Conservation (phyloP, 2,888 invertebrate species). For the Nephrotoma flavescens region DNA sequence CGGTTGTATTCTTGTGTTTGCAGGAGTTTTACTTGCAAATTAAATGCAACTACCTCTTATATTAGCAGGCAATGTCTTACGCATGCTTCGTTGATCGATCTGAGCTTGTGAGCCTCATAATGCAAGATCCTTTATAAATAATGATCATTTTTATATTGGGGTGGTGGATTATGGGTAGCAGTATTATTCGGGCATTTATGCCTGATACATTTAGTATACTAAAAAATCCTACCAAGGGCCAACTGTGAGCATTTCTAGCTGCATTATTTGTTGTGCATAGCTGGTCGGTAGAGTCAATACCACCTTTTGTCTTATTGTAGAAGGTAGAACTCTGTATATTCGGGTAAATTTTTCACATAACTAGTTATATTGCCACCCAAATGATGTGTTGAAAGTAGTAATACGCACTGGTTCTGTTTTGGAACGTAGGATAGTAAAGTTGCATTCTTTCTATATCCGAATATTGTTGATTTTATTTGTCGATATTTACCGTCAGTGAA, state of each 20-base stretch:
- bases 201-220: not conserved
- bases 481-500: no score
- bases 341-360: no score
- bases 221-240: not conserved
- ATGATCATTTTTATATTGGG: not conserved
- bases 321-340: no score
- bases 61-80: no score
- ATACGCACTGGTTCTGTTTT: not conserved
- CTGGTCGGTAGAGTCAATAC: not conserved
- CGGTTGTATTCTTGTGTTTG: no score
- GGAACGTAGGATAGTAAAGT: no score
- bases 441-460: not conserved
- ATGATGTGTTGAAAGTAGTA: no score
- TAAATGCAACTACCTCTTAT: no score
- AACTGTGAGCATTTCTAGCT: not conserved
- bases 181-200: not conserved
- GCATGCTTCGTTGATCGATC: no score
- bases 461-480: no score
- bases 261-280: not conserved
- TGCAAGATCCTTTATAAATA: not conserved
- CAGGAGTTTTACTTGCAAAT: no score
- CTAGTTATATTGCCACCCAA: no score
- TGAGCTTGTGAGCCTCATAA: not conserved
- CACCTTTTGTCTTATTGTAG: not conserved
- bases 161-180: not conserved